Base-by-base conservation (phyloP, 30 jellyfish, hydroid and myxozoan species). In the Pelagia noctiluca region DNA sequence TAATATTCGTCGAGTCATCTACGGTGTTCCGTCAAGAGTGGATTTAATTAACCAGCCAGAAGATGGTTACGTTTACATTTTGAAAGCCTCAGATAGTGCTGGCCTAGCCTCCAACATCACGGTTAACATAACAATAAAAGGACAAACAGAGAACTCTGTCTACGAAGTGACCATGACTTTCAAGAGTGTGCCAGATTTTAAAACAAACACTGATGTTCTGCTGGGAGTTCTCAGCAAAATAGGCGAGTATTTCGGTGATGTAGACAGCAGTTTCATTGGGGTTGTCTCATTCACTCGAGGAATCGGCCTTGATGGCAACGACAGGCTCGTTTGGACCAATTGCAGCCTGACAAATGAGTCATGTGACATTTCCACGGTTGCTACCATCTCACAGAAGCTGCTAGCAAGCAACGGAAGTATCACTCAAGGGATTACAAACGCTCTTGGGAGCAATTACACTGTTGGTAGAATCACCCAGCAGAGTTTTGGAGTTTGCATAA, bases 21-120 rank as follows among this genome's bases (percentile, higher is more conserved):
- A 88, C 48, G 99, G 99, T 16, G 74, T 92, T 5, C 97, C 97
- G 26, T 33, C 98, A 13, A 88, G 53, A 36, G 28, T 10, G 57
- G 81, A 69, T 11, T 24, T 67, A 16, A 53, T 38, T 18, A 63
- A 81, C 36, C 92, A 86, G 31, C 95, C 98, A 72, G 52, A 23
- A 30, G 36, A 34, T 38, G 98, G 98, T 53, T 85, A 91, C 71
- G 0, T 30, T n/a, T 90, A n/a, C 49, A 52, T 80, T 36, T 50
- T 92, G 1, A 64, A 74, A 81, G 70, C 33, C 13, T 11, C 73
- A 25, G 78, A 65, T 33, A 46, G n/a, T 16, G 31, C 7, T 1
- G 82, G 71, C 23, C 34, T 33, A 69, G 13, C 11, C 35, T 3
- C 18, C 1, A 60, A 81, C 50, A 33, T 48, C 1, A 35, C 30